A percentile compares a stretch with the other conserved stretches of the same genome.
Conservation (phyloP, 2,888 invertebrate genomes). For the Platypus cylindrus region DNA sequence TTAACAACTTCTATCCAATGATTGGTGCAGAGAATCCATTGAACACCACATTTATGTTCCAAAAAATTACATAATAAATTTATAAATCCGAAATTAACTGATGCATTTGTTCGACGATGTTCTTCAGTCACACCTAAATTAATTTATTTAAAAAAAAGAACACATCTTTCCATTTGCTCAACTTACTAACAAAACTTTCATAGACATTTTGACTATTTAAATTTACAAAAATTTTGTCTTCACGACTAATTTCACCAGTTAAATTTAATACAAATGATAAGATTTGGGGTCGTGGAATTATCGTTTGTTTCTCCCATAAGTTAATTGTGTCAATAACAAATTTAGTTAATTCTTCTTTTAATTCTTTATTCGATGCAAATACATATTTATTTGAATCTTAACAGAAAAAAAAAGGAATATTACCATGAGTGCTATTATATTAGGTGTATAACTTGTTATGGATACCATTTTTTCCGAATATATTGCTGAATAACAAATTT, state of each 20-base stretch:
- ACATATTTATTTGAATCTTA: neutral
- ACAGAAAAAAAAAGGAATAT: neutral
- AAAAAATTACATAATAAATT: slow-evolving; percentile 48
- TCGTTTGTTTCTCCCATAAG: slow-evolving; percentile 26
- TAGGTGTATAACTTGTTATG: slow-evolving; percentile 2
- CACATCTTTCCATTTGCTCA: neutral
- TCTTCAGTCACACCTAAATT: slow-evolving; percentile 16
- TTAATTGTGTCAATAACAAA: slow-evolving; percentile 37
- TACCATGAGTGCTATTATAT: slow-evolving; percentile 1
- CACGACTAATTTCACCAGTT: slow-evolving; percentile 43
- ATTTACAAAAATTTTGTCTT: slow-evolving; percentile 47
- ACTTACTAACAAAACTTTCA: slow-evolving; percentile 26
- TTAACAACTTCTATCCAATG: slow-evolving; percentile 53
- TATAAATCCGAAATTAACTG: slow-evolving; percentile 54
- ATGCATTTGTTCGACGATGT: slow-evolving; percentile 36
- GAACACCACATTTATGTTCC: slow-evolving; percentile 49
- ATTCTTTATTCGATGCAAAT: slow-evolving; percentile 20
- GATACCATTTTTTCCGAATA: slow-evolving; percentile 32
- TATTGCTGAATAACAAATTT: slow-evolving; percentile 49
- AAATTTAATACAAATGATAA: slow-evolving; percentile 52
- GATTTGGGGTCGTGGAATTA: slow-evolving; percentile 13
- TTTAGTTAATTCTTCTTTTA: slow-evolving; percentile 22
- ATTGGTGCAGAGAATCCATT: slow-evolving; percentile 49
- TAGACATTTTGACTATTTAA: slow-evolving; percentile 38
- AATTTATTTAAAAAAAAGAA: too few species aligned